phyloP scores from a whole-genome alignment of 2,888 invertebrate species.

The Xiphydria camelus region DNA sequence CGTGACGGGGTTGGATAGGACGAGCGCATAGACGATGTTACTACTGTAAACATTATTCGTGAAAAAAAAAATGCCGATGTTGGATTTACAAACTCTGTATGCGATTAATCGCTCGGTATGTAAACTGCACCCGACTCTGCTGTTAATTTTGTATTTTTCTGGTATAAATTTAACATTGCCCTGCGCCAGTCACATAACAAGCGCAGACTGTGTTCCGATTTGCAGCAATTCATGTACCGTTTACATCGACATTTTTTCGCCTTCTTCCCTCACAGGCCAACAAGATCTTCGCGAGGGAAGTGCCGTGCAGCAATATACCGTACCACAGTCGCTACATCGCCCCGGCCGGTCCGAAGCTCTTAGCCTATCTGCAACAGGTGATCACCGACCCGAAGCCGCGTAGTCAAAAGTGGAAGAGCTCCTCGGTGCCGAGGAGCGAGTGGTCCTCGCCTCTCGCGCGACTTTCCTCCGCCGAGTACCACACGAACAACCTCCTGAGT shows the following conservation, averaged over 20 bases:
- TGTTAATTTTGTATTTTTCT: neutral
- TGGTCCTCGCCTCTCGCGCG: conserved; percentile 72
- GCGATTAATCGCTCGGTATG: too few species aligned
- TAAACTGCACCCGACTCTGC: neutral
- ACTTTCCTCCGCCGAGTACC: conserved; percentile 82
- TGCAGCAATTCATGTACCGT: too few species aligned
- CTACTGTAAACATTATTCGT: too few species aligned
- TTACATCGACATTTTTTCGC: neutral
- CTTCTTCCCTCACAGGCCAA: conserved; percentile 60
- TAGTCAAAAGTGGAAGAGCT: conserved; percentile 81
- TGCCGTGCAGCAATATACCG: conserved; percentile 85
- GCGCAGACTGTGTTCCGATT: too few species aligned
- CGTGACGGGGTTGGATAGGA: too few species aligned
- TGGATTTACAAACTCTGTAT: too few species aligned
- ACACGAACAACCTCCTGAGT: conserved; percentile 81
- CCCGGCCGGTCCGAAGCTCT: conserved; percentile 70
- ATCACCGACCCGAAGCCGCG: conserved; percentile 70
- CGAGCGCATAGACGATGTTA: too few species aligned
- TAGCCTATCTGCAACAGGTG: conserved; percentile 66
- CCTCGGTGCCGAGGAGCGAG: conserved; percentile 73
- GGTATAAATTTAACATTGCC: too few species aligned
- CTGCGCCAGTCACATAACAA: too few species aligned
- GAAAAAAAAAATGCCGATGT: too few species aligned
- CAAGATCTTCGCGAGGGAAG: conserved; percentile 79
- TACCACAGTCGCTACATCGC: conserved; percentile 86